Evolutionary conservation across 2,888 invertebrate species (phyloP).

Genomic region (Agrochola lota): DNA sequence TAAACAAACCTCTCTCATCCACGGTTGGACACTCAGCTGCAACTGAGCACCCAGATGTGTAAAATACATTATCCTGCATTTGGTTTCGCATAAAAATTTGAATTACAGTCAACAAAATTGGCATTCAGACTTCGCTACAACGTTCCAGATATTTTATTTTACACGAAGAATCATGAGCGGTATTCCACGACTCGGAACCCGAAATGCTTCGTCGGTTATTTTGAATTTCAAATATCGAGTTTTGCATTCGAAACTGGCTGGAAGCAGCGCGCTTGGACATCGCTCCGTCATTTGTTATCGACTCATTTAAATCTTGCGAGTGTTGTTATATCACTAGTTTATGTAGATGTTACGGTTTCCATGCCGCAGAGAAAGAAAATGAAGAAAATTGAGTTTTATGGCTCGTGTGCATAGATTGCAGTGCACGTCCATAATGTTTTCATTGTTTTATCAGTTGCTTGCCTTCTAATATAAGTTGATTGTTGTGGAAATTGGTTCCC

Average conservation of each 20-base stretch:
- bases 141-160: conserved; percentile 84
- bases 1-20: neutral
- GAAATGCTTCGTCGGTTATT: conserved; percentile 81
- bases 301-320: conserved; percentile 73
- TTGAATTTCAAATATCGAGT: conserved; percentile 89
- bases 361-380: conserved; percentile 15
- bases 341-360: conserved; percentile 31
- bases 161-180: conserved; percentile 82
- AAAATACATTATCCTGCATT: conserved; percentile 54
- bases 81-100: conserved; percentile 61
- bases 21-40: conserved; percentile 26
- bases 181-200: conserved; percentile 71
- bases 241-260: conserved; percentile 88
- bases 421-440: conserved; percentile 26
- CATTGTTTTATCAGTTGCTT: conserved; percentile 21
- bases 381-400: conserved; percentile 35
- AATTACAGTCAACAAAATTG: conserved; percentile 79
- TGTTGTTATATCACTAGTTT: conserved; percentile 60
- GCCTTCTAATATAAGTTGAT: conserved; percentile 5
- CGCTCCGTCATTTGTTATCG: conserved; percentile 73
- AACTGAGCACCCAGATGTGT: conserved; percentile 49
- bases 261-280: conserved; percentile 79
- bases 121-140: conserved; percentile 80
- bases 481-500: neutral
- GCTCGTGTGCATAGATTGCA: conserved; percentile 21